Evolutionary conservation across 2,113 vertebrate species (phyloP).

Genomic region (Scatophagus argus): DNA sequence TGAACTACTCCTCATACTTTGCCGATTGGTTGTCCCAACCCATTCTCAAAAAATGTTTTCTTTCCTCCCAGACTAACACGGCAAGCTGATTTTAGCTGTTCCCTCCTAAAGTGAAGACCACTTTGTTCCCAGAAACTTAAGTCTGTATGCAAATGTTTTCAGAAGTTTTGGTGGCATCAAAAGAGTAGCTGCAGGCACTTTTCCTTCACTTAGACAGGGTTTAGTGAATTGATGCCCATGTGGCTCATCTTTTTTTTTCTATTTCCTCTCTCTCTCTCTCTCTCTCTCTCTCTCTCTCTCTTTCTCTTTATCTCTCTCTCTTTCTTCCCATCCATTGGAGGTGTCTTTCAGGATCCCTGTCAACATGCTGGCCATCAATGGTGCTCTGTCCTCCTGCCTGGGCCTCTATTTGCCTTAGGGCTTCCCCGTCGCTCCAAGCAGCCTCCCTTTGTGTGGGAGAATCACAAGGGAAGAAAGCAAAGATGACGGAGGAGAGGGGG

Average conservation of each 20-base stretch:
- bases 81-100: too few relatives aligned
- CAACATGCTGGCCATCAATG: constrained; percentile 73
- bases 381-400: constrained; percentile 71
- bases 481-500: constrained; percentile 51
- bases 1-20: background rate
- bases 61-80: constrained; percentile 5
- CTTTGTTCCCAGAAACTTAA: constrained; percentile 26
- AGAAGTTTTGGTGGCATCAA: constrained; percentile 13
- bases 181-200: constrained; percentile 3
- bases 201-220: background rate
- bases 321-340: constrained; percentile 26
- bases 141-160: constrained; percentile 7
- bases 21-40: background rate
- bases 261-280: background rate
- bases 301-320: constrained; percentile 12
- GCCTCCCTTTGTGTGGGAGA: constrained; percentile 72
- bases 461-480: constrained; percentile 71
- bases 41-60: background rate
- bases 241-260: constrained; percentile 11
- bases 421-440: constrained; percentile 55
- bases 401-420: constrained; percentile 77
- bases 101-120: constrained; percentile 18
- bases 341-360: constrained; percentile 69
- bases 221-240: constrained; percentile 19
- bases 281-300: constrained; percentile 18